Evolutionary conservation across 92 coral and sea anemone species (phyloP).

Genomic region (Parazoanthus atlanticus): DNA sequence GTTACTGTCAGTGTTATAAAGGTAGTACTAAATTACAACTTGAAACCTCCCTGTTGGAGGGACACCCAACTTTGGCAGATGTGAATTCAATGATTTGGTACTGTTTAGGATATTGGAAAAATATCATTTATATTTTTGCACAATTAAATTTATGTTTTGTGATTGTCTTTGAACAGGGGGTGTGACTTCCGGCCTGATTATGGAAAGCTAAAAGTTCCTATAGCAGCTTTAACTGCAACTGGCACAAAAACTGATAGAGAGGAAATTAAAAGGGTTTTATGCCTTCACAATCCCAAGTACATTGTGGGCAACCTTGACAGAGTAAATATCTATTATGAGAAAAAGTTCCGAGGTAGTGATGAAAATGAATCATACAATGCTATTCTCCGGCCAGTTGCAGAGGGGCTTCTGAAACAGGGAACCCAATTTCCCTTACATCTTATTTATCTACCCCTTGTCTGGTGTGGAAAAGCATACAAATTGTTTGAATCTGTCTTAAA

Average conservation of each 20-base stretch:
- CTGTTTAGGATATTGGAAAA: not conserved
- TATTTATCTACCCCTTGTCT: slow-evolving; percentile 19
- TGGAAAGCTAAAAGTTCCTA: slow-evolving; percentile 1
- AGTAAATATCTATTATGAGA: slow-evolving; percentile 50
- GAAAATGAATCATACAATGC: slow-evolving; percentile 52
- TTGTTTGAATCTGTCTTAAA: slow-evolving; percentile 34
- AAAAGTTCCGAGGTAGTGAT: slow-evolving; percentile 50
- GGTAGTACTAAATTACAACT: not conserved
- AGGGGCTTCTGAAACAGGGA: slow-evolving; percentile 16
- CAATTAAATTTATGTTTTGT: not conserved
- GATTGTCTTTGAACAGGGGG: slow-evolving; percentile 18
- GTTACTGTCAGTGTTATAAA: no score
- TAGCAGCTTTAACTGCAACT: slow-evolving; percentile 22
- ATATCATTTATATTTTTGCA: not conserved
- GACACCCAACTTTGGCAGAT: not conserved
- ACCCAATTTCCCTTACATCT: slow-evolving; percentile 4
- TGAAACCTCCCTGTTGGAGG: not conserved
- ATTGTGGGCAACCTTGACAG: slow-evolving; percentile 20
- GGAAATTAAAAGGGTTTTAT: slow-evolving; percentile 2
- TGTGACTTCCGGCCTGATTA: slow-evolving; percentile 21
- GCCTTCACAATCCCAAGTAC: slow-evolving; percentile 2
- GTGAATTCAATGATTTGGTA: not conserved
- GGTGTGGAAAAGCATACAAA: slow-evolving; percentile 42
- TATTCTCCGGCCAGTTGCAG: slow-evolving; percentile 49
- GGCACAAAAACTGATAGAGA: slow-evolving; percentile 14